Evolutionary conservation across 2,888 invertebrate genomes (phyloP).

Genomic region (Watsonalla binaria): DNA sequence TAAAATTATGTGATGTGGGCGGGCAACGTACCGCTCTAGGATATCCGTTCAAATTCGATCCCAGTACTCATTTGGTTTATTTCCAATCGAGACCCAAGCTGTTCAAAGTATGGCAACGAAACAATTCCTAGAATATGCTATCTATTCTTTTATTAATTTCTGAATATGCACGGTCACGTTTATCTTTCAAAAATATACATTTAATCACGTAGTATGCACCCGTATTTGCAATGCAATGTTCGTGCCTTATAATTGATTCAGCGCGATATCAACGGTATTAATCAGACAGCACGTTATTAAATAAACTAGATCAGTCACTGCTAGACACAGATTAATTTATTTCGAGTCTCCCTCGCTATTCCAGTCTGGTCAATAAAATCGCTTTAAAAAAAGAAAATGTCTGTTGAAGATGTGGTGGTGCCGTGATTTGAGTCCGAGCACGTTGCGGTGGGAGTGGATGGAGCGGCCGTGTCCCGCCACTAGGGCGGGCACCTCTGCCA

Average conservation of each 20-base stretch:
- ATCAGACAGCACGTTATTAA: neutral
- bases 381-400: neutral
- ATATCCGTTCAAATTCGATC: constrained; percentile 46
- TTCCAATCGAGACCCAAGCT: no score
- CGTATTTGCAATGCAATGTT: neutral
- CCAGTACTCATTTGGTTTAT: constrained; percentile 39
- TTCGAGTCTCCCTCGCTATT: neutral
- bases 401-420: neutral
- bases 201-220: no score
- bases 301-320: neutral
- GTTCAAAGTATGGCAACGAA: no score
- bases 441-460: neutral
- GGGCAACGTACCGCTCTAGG: constrained; percentile 38
- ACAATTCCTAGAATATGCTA: no score
- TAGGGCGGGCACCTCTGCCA: neutral
- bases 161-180: no score
- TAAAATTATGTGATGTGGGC: constrained; percentile 70
- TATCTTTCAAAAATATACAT: no score
- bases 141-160: no score
- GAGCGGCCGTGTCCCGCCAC: neutral
- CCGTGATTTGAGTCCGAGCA: constrained; percentile 1
- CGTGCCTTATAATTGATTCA: neutral
- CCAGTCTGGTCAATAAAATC: neutral
- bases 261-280: neutral
- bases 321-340: neutral